Conservation (phyloP, 2,888 invertebrate genomes). For the Candidula unifasciata region DNA sequence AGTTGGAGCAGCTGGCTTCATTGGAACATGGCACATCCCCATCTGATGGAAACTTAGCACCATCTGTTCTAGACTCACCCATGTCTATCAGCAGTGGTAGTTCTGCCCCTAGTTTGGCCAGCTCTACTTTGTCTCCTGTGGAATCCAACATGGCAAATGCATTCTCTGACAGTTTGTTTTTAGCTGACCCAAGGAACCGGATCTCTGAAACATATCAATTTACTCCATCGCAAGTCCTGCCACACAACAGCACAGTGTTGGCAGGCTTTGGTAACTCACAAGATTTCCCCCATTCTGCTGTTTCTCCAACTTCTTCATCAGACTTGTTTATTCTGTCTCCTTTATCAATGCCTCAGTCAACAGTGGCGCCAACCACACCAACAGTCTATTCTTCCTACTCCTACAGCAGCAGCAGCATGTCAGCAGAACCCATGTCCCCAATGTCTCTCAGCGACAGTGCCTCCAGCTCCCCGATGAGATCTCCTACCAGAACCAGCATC, state of each 20-base stretch:
- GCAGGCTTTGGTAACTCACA: background rate
- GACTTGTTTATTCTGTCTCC: slow-evolving; percentile 39
- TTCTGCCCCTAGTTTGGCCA: slow-evolving; percentile 51
- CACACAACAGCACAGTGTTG: background rate
- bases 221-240: background rate
- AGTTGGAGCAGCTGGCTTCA: slow-evolving; percentile 56
- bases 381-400: slow-evolving; percentile 35
- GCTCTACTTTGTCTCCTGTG: slow-evolving; percentile 49
- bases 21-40: slow-evolving; percentile 53
- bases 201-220: slow-evolving; percentile 15
- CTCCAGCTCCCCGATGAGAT: slow-evolving; percentile 44
- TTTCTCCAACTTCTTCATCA: slow-evolving; percentile 27
- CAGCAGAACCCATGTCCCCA: slow-evolving; percentile 59
- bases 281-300: background rate
- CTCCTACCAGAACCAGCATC: slow-evolving; percentile 39
- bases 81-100: slow-evolving; percentile 59
- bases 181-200: background rate
- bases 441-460: slow-evolving; percentile 57
- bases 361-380: slow-evolving; percentile 39
- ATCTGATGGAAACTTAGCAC: slow-evolving; percentile 32
- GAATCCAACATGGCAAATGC: slow-evolving; percentile 43
- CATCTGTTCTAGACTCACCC: slow-evolving; percentile 54
- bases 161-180: slow-evolving; percentile 26
- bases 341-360: slow-evolving; percentile 44
- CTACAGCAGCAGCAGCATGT: slow-evolving; percentile 46